Evolutionary conservation across 2,888 invertebrate genomes (phyloP).

Genomic region (Barypeithes pellucidus): DNA sequence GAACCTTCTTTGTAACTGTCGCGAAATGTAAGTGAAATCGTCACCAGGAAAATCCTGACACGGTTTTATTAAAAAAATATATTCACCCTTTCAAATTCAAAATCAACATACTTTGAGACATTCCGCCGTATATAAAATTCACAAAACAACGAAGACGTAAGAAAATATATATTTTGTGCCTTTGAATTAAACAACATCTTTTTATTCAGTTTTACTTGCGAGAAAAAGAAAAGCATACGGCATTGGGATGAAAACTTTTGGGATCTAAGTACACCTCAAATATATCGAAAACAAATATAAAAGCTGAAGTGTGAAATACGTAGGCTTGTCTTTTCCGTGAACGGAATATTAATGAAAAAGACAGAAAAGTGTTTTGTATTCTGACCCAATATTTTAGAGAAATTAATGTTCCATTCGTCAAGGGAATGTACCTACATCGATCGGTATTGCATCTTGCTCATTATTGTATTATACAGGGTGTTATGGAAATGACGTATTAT

Average conservation of each 20-base stretch:
- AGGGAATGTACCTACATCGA: no score
- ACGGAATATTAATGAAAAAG: conserved; percentile 6
- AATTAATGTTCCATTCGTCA: not conserved
- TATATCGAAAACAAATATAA: conserved; percentile 22
- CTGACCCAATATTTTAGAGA: not conserved
- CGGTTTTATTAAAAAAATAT: conserved; percentile 14
- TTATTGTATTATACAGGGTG: no score
- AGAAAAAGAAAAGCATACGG: not conserved
- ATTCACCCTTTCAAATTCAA: conserved; percentile 10
- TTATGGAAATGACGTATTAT: no score
- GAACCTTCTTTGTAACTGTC: not conserved
- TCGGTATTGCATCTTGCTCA: no score
- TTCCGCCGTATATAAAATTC: not conserved
- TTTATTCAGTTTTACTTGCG: conserved; percentile 1
- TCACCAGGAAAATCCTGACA: conserved; percentile 1
- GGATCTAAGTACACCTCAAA: conserved; percentile 1
- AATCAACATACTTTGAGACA: conserved; percentile 11
- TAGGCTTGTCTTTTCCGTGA: not conserved
- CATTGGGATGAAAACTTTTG: conserved; percentile 1
- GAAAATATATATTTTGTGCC: conserved; percentile 4
- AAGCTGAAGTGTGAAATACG: conserved; percentile 28
- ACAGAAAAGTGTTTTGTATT: conserved; percentile 3
- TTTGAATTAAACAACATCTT: conserved; percentile 17
- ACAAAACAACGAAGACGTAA: not conserved
- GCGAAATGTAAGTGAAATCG: not conserved